phyloP scores from a whole-genome alignment of 2,888 invertebrate species.

The Sinelater perroti region DNA sequence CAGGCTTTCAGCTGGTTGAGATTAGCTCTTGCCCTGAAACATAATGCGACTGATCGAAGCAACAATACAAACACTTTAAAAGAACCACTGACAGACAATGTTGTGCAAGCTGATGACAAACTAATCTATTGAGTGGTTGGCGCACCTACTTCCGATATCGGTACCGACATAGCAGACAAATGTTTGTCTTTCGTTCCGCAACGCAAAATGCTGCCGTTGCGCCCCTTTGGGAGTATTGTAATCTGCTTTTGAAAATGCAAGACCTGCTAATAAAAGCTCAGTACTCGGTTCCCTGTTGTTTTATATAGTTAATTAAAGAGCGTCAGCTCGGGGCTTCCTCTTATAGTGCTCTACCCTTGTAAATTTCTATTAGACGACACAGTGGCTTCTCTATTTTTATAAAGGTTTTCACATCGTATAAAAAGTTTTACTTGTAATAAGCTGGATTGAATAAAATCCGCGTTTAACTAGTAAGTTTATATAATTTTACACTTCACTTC shows the following conservation, averaged over 20 bases:
- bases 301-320: too few relatives aligned
- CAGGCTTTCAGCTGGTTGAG: too few relatives aligned
- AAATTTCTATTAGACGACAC: too few relatives aligned
- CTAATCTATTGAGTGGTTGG: conserved; percentile 36
- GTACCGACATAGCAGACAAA: conserved; percentile 23
- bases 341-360: too few relatives aligned
- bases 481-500: too few relatives aligned
- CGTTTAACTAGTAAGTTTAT: too few relatives aligned
- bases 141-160: conserved; percentile 36
- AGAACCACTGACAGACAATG: conserved; percentile 10
- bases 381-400: too few relatives aligned
- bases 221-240: conserved; percentile 9
- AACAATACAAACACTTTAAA: conserved; percentile 17
- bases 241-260: conserved; percentile 7
- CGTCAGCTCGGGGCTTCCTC: too few relatives aligned
- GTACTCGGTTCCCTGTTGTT: too few relatives aligned
- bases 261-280: conserved; percentile 17
- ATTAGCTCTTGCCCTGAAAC: neutral
- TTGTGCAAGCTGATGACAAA: conserved; percentile 20
- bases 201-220: conserved; percentile 22
- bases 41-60: conserved; percentile 1
- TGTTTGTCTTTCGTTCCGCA: conserved; percentile 35
- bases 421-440: too few relatives aligned
- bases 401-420: too few relatives aligned
- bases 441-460: too few relatives aligned